Base-by-base conservation (phyloP, 2,113 vertebrate species). In the Mellivora capensis region DNA sequence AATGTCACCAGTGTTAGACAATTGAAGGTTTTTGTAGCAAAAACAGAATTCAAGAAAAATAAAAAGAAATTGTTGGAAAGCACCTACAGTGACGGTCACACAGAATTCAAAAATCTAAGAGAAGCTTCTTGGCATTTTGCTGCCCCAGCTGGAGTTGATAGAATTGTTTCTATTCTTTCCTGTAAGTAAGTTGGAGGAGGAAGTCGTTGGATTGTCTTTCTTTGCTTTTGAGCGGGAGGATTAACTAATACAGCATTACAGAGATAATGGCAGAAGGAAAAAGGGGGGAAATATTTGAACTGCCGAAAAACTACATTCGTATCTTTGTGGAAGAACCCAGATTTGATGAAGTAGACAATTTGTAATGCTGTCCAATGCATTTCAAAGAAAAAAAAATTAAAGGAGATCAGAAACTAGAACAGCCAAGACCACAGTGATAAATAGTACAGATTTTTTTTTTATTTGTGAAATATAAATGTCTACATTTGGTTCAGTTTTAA, bases 81-180 rank as follows among this genome's bases (percentile, higher is more conserved):
- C 31, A 94, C 87, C 93, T 93, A 71, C 54, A 29, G 27, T 12
- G 76, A 97, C 23, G 94, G 54, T 57, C 82, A 89, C 2, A 13
- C 44, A 80, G 61, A 74, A 62, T 74, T 90, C 71, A 82, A 42
- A 91, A 81, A 79, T 34, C 91, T 82, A 91, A 97, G 82, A 84
- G 96, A 94, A 96, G 91, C 97, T 91, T 94, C 44, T 94, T 93
- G 94, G 96, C 80, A 31, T 93, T 96, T 90, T 61, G 49, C 62
- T 42, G 80, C 67, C 69, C 84, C 96, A 81, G 96, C 96, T 93
- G 91, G 87, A 96, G 83, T 25, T 91, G 93, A 90, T 77, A 90
- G 90, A 96, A 87, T 84, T 91, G 89, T 95, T 98, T 93, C 97
- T 98, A 84, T 96, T 98, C 96, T 97, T 93, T 97, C 92, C 79